Conservation (phyloP, 30 jellyfish, hydroid and myxozoan species). For the Catostylus mosaicus region DNA sequence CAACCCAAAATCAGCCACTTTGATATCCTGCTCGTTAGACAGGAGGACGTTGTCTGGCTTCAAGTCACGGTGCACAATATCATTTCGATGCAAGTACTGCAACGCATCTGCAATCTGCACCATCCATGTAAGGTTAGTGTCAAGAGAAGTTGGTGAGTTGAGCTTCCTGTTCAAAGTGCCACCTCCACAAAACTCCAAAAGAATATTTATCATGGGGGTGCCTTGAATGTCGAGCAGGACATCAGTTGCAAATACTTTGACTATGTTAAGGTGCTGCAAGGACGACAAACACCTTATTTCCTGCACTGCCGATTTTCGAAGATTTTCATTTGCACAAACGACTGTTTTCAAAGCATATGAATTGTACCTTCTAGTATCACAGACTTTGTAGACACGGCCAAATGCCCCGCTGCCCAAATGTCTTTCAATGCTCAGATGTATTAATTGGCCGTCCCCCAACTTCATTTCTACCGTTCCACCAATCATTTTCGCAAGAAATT, state of each 20-base stretch:
- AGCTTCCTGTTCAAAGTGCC: conserved; percentile 56
- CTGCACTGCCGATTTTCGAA: conserved; percentile 32
- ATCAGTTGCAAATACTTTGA: conserved; percentile 53
- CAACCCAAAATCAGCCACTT: conserved; percentile 76
- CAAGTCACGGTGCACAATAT: conserved; percentile 73
- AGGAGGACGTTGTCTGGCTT: conserved; percentile 71
- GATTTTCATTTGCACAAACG: neutral
- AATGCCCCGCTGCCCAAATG: conserved; percentile 71
- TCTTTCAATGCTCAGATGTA: conserved; percentile 25
- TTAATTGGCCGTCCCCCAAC: conserved; percentile 9
- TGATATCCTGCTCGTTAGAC: conserved; percentile 30
- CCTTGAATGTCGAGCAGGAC: conserved; percentile 22
- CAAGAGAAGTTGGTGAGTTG: neutral
- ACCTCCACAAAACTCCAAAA: conserved; percentile 70
- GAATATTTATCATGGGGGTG: conserved; percentile 20
- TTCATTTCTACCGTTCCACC: neutral
- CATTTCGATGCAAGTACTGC: conserved; percentile 30
- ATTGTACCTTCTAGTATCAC: conserved; percentile 29
- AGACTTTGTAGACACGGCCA: conserved; percentile 63
- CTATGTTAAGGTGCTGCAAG: conserved; percentile 39
- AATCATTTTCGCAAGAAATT: neutral
- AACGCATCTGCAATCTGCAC: conserved; percentile 57
- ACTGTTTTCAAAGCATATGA: conserved; percentile 53
- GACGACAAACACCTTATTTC: conserved; percentile 54
- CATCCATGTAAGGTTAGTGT: conserved; percentile 52